phyloP scores from a whole-genome alignment of 2,113 vertebrate genomes.

The Cynopterus brachyotis region DNA sequence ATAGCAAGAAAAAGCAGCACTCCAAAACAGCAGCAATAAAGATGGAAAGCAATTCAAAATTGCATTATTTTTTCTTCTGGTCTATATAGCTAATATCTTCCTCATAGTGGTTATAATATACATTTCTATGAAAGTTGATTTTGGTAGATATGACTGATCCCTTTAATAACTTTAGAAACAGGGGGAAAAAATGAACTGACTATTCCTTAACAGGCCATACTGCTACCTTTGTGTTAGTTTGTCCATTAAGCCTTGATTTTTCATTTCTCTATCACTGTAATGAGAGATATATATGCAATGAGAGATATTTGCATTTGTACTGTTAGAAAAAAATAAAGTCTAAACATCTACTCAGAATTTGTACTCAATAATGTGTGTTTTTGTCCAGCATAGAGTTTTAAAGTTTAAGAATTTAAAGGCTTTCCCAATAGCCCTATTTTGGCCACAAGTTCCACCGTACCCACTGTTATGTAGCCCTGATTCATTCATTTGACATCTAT shows the following conservation, averaged over 20 bases:
- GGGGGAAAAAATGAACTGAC: neutral
- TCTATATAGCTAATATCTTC: neutral
- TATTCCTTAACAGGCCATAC: neutral
- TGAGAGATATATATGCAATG: neutral
- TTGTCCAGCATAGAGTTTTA: neutral
- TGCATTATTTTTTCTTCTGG: neutral
- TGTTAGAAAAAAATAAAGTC: neutral
- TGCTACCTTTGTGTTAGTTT: neutral
- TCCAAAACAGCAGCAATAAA: neutral
- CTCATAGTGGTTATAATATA: neutral
- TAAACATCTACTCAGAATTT: neutral
- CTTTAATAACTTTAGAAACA: neutral
- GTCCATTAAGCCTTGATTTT: neutral
- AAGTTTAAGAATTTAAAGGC: neutral
- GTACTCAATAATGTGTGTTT: neutral
- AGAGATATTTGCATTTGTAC: neutral
- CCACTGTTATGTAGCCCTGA: neutral
- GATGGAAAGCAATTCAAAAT: neutral
- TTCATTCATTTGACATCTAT: neutral
- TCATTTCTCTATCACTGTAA: neutral
- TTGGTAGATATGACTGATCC: neutral
- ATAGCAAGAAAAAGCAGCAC: neutral
- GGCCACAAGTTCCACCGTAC: fast-evolving
- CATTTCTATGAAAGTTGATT: neutral
- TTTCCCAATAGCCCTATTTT: neutral